Evolutionary conservation across 1,140 invertebrate genomes (phyloP).

Genomic region (Plutomurus gul): DNA sequence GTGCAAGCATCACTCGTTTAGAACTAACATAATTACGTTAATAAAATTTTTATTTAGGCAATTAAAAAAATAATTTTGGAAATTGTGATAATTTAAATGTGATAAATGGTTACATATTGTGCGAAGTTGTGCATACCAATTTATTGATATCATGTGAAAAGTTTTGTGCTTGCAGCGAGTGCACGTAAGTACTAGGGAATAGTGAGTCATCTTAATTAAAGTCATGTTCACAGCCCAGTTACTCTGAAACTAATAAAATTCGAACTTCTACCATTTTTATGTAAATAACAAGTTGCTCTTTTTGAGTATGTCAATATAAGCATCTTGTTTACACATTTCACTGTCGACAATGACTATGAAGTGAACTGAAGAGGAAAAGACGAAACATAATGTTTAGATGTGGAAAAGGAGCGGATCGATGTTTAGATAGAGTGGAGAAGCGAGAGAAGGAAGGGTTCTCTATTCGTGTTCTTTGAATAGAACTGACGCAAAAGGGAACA

Average conservation of each 20-base stretch:
- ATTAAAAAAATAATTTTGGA: too few species aligned
- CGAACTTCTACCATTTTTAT: neutral
- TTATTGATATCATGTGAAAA: too few species aligned
- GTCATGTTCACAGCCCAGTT: neutral
- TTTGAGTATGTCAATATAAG: constrained; percentile 10
- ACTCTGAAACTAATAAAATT: neutral
- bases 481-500: neutral
- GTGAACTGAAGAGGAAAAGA: constrained; percentile 22
- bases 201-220: neutral
- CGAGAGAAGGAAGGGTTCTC: neutral
- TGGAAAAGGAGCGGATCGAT: constrained; percentile 5
- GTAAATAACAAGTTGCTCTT: constrained; percentile 27
- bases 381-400: constrained; percentile 25
- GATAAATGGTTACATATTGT: too few species aligned
- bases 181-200: too few species aligned
- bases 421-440: neutral
- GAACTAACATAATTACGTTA: too few species aligned
- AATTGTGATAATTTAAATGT: too few species aligned
- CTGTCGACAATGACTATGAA: constrained; percentile 20
- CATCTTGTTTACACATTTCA: constrained; percentile 27
- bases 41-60: too few species aligned
- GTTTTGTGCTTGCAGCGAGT: too few species aligned
- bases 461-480: constrained; percentile 6
- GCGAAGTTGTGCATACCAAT: too few species aligned
- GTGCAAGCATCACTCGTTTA: too few species aligned